These are phyloP conservation scores for Spea multiplicata DNA, from an alignment of 2,113 vertebrate species.

Conservation along the genomic window DNA sequence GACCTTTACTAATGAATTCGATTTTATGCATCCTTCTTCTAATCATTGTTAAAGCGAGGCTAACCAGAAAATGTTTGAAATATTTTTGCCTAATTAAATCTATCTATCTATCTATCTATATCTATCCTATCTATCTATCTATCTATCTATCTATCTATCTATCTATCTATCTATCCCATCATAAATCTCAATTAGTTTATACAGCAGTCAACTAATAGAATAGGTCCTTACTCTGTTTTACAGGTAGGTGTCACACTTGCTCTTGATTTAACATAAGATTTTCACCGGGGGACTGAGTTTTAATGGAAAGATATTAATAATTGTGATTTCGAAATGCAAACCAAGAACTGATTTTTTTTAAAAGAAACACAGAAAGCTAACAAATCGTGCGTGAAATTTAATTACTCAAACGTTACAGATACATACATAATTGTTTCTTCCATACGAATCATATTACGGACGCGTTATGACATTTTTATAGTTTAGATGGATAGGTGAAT, in stretches of 20 bases:
- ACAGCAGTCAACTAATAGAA: background rate
- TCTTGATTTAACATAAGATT: constrained; percentile 73
- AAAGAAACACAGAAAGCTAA: background rate
- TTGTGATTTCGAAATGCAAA: constrained; percentile 9
- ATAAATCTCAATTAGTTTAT: no score
- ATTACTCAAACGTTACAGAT: background rate
- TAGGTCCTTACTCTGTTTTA: constrained; percentile 71
- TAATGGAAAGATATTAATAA: background rate
- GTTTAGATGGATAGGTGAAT: no score
- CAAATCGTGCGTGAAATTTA: background rate
- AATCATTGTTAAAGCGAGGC: constrained; percentile 14
- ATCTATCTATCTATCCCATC: no score
- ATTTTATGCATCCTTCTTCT: constrained; percentile 84
- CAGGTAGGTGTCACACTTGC: constrained; percentile 99
- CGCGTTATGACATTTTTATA: no score
- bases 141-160: no score
- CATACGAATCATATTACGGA: no score
- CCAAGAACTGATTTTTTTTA: background rate
- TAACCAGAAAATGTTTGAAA: no score
- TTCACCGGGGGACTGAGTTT: background rate
- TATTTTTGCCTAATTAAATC: no score
- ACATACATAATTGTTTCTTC: no score
- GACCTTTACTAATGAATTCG: constrained; percentile 97
- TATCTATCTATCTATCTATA: no score
- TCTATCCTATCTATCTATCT: no score